These are phyloP conservation scores for Cyphomyrmex costatus DNA, from an alignment of 1,140 invertebrate genomes.

Conservation along the genomic window DNA sequence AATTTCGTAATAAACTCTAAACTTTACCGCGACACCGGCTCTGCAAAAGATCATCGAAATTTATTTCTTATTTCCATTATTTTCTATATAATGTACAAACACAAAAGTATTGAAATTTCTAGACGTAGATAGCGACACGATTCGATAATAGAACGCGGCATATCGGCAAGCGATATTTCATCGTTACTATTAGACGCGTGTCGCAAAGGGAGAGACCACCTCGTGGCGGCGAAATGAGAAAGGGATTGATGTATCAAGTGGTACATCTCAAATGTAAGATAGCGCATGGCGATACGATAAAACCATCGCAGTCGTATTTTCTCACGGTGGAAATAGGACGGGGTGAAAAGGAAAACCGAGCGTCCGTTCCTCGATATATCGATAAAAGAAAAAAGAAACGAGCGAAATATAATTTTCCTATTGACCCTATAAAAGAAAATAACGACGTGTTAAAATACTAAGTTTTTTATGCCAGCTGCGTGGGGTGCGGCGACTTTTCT, in stretches of 20 bases:
- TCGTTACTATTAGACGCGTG: constrained; percentile 32
- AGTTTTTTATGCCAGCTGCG: background rate
- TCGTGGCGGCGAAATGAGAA: background rate
- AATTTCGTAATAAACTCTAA: background rate
- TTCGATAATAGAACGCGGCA: constrained; percentile 43
- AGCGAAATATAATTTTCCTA: constrained; percentile 28
- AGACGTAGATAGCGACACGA: constrained; percentile 1
- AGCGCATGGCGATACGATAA: constrained; percentile 32
- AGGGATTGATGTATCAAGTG: constrained; percentile 40
- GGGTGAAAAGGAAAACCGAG: background rate
- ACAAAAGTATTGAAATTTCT: constrained; percentile 32
- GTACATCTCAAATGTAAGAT: constrained; percentile 54
- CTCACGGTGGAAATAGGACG: constrained; percentile 6
- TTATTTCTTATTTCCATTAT: background rate
- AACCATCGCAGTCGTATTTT: constrained; percentile 39
- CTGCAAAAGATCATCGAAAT: too few relatives aligned
- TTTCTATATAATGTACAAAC: background rate
- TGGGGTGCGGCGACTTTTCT: background rate
- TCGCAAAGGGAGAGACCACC: background rate
- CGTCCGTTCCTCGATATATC: background rate
- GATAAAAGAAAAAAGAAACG: background rate
- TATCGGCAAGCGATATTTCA: constrained; percentile 50
- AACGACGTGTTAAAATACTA: background rate
- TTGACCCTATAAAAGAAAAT: background rate
- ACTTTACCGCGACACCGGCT: background rate